phyloP scores from a whole-genome alignment of 92 coral and sea anemone species.

The Epizoanthus illoricatus region DNA sequence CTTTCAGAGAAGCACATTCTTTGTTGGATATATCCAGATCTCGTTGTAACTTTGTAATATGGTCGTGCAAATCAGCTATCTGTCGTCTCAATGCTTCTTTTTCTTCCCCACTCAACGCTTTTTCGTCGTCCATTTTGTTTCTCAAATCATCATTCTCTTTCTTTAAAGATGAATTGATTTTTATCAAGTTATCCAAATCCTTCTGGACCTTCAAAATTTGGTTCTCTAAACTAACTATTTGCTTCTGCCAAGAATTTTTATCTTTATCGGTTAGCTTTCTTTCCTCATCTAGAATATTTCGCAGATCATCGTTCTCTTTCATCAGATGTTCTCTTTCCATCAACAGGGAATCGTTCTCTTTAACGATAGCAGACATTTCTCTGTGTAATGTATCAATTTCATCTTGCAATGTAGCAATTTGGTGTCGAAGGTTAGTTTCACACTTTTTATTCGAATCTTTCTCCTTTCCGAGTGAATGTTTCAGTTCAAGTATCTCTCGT shows the following conservation, averaged over 20 bases:
- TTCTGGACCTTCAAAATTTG: neutral
- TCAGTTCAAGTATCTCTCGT: conserved; percentile 53
- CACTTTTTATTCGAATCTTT: conserved; percentile 41
- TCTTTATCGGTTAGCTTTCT: neutral
- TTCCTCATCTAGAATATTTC: neutral
- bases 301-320: conserved; percentile 12
- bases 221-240: neutral
- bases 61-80: neutral
- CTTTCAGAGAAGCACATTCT: conserved; percentile 21
- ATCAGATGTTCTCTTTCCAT: neutral
- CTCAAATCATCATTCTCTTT: conserved; percentile 9
- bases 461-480: conserved; percentile 59
- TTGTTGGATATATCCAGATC: conserved; percentile 15
- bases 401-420: conserved; percentile 46
- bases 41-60: neutral
- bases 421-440: conserved; percentile 43
- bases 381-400: conserved; percentile 44
- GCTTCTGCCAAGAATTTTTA: conserved; percentile 5
- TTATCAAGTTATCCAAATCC: neutral
- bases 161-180: conserved; percentile 12
- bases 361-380: neutral
- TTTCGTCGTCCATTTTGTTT: neutral
- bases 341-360: conserved; percentile 1
- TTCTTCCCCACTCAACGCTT: neutral
- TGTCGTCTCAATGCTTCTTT: conserved; percentile 12